Percentiles rank a stretch among this genome's conserved stretches.
phyloP scores from a whole-genome alignment of 2,888 invertebrate genomes.

The Crematogaster levior region DNA sequence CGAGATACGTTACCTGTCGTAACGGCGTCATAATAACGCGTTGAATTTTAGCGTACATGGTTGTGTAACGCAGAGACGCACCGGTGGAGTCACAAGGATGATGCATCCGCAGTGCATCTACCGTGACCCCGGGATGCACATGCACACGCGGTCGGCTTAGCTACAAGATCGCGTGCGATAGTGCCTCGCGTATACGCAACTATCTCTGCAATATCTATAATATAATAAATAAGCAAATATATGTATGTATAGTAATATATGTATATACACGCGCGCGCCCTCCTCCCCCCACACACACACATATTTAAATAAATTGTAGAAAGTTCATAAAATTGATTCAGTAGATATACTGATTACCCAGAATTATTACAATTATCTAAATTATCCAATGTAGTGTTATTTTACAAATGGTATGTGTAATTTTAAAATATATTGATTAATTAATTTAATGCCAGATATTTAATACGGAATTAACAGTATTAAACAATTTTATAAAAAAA shows the following conservation, averaged over 20 bases:
- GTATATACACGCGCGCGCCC: not conserved
- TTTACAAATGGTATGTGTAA: not conserved
- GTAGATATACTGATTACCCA: not conserved
- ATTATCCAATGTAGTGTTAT: not conserved
- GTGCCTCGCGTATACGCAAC: slow-evolving; percentile 16
- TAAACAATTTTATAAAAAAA: not conserved
- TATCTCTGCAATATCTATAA: slow-evolving; percentile 9
- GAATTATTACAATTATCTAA: not conserved
- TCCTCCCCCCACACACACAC: too few species aligned
- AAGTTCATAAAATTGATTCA: not conserved
- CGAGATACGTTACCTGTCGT: not conserved
- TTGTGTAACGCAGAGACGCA: slow-evolving; percentile 47
- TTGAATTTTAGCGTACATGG: slow-evolving; percentile 3
- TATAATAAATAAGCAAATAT: slow-evolving; percentile 32
- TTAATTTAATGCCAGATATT: not conserved
- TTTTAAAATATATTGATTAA: not conserved
- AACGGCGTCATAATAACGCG: slow-evolving; percentile 29
- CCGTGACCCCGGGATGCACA: slow-evolving; percentile 76
- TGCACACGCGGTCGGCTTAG: slow-evolving; percentile 56
- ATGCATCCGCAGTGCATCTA: slow-evolving; percentile 74
- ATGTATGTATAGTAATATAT: not conserved
- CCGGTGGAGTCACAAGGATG: slow-evolving; percentile 46
- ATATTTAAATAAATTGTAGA: not conserved
- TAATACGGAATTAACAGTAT: not conserved
- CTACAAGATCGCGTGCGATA: slow-evolving; percentile 58